Base-by-base conservation (phyloP, 2,797 vertebrate species). In the Leucoraja ocellata region DNA sequence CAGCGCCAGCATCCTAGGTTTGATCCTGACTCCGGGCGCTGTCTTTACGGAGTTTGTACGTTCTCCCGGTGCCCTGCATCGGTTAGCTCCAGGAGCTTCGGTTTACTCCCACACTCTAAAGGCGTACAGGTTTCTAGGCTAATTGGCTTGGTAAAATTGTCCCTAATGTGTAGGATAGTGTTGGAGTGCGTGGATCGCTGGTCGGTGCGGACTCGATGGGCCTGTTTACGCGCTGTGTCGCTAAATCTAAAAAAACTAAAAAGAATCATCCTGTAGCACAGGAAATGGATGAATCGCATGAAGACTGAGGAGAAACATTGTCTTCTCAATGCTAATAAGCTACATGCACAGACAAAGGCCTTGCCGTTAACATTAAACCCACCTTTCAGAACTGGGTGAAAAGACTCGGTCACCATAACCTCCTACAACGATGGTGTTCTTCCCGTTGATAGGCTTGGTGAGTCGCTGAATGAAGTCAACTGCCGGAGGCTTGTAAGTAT, bases 351-450 rank as follows among this genome's bases (percentile, higher is more conserved):
- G n/a, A 36, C 36, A 68, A 88, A 36, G 21, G n/a, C 61, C 9
- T 2, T 8, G 63, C n/a, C 9, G 54, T 84, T 46, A 61, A 25
- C 54, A 61, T 54, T 61, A 3, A 21, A 95, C 96, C 94, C 95
- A 98, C 98, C 97, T 98, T 93, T 96, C 96, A 94, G 96, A 97
- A 13, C 96, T 94, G 80, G 97, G 97, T 2, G 97, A 97, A 16
- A 97, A 97, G 93, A 97, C 96, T 68, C 95, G 97, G 93, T 99
- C 99, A 93, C 99, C 97, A 18, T 99, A 96, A n/a, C 98, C 99
- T 8, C 99, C 99, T 92, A 98, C 97, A 36, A 99, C 95, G 78
- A 99, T 96, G 93, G 98, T 98, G 91, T 98, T 99, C 94, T 97
- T 98, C 86, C 97, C 97, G n/a, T 97, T 97, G 95, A 99, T 95